Evolutionary conservation across 2,888 invertebrate species (phyloP).

Genomic region (Pristionchus exspectatus): DNA sequence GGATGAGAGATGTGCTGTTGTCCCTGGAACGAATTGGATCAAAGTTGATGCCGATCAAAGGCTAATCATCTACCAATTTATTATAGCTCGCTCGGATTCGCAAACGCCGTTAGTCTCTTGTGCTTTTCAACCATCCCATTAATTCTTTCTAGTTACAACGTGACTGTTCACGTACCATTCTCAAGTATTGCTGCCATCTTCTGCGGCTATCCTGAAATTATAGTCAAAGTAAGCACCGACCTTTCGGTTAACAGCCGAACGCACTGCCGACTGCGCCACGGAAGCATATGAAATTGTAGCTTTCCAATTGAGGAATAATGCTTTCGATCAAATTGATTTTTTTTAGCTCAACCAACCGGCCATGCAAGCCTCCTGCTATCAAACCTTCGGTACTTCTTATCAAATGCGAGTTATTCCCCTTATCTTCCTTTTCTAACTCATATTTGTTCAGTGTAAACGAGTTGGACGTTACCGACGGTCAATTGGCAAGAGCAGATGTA

Average conservation of each 20-base stretch:
- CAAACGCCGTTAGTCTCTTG: constrained; percentile 6
- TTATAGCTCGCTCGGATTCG: constrained; percentile 1
- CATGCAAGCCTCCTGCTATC: constrained; percentile 8
- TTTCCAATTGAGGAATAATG: background rate
- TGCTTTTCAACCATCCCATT: background rate
- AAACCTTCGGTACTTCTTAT: background rate
- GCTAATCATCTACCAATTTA: constrained; percentile 40
- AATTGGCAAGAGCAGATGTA: background rate
- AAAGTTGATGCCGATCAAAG: constrained; percentile 22
- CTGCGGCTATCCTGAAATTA: constrained; percentile 3
- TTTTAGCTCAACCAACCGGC: constrained; percentile 25
- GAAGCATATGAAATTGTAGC: constrained; percentile 55
- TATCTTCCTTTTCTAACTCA: background rate
- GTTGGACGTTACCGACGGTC: background rate
- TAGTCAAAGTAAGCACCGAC: constrained; percentile 63
- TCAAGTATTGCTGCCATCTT: constrained; percentile 34
- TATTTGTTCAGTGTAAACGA: constrained; percentile 20
- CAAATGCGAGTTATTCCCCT: background rate
- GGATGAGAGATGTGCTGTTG: background rate
- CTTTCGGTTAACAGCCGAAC: constrained; percentile 78
- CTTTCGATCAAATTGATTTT: background rate
- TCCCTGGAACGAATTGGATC: constrained; percentile 35
- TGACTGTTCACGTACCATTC: constrained; percentile 27
- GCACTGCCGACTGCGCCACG: constrained; percentile 71
- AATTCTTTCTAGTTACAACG: background rate